Base-by-base conservation (phyloP, 2,113 vertebrate genomes). In the Proteles cristata region DNA sequence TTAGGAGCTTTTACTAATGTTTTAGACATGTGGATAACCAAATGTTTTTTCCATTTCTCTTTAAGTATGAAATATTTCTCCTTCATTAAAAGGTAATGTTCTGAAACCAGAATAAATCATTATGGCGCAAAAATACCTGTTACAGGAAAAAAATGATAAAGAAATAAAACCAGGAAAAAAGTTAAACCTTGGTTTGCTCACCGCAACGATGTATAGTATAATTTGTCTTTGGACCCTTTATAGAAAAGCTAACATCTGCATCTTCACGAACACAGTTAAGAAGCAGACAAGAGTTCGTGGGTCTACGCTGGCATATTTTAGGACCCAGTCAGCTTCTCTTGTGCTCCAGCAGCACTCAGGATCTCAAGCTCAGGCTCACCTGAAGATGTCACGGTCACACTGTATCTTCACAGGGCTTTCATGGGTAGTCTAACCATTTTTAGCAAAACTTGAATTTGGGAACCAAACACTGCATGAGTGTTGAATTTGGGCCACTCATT, bases 241-340 rank as follows among this genome's bases (percentile, higher is more conserved):
- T 3, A 96, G 95, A 96, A 98, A 97, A 97, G 97, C 92, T 94
- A 98, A 93, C 98, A 98, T 77, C 88, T 96, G 91, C n/a, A 95
- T 97, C 35, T 97, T 96, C 96, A 97, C 90, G 93, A 97, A 92
- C 50, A 5, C 50, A 55, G 73, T 96, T 95, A 79, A 53, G 95
- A 88, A 73, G 97, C 19, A 73, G 93, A 91, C 90, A 94, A 1
- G 3, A 33, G 35, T 25, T 45, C 71, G 80, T 61, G 97, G 66
- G 96, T 88, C 66, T n/a, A 16, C 55, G 68, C 17, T 43, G 86
- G 48, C 50, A 90, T 98, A 79, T 95, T 96, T 97, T 23, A 87
- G 76, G 89, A 88, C 43, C 55, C 25, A 91, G 95, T 19, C 25
- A 39, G 53, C 77, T 81, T n/a, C 81, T 33, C 87, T 97, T 26